Conservation (phyloP, 1,140 invertebrate genomes). For the Diachasma alloeum region DNA sequence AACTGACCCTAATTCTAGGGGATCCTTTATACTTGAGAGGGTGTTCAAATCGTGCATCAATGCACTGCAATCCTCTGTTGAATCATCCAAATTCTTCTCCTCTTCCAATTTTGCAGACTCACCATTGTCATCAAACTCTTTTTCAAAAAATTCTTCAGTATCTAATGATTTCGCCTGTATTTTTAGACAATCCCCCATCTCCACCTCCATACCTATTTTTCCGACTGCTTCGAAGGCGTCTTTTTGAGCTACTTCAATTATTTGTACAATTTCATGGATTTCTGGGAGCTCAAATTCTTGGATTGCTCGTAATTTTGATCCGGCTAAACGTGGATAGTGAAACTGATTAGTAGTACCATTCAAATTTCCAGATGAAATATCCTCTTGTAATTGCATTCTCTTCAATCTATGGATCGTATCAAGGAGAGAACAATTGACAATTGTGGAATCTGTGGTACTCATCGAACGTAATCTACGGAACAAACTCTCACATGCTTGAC, state of each 20-base stretch:
- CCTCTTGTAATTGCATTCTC: constrained; percentile 17
- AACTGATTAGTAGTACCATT: constrained; percentile 23
- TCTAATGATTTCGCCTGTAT: no score
- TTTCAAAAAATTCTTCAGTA: no score
- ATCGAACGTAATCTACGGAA: constrained; percentile 23
- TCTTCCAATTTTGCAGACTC: neutral
- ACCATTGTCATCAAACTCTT: no score
- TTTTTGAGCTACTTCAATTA: no score
- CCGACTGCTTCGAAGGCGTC: no score
- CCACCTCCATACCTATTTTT: no score
- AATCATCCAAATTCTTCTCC: neutral
- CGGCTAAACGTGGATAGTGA: constrained; percentile 9
- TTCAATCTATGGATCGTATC: constrained; percentile 31
- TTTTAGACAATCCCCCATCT: no score
- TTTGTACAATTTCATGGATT: no score
- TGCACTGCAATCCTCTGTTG: neutral
- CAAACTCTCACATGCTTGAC: no score
- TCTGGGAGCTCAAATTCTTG: no score
- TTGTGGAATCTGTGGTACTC: constrained; percentile 23
- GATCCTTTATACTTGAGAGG: neutral
- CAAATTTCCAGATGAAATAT: constrained; percentile 11
- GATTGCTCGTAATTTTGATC: neutral
- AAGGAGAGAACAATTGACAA: constrained; percentile 30
- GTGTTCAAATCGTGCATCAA: neutral
- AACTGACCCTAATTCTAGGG: neutral